Evolutionary conservation across 2,797 vertebrate genomes (phyloP), one percentile per base, ranked within the genome.

Genomic region (Neostethus bicornis): DNA sequence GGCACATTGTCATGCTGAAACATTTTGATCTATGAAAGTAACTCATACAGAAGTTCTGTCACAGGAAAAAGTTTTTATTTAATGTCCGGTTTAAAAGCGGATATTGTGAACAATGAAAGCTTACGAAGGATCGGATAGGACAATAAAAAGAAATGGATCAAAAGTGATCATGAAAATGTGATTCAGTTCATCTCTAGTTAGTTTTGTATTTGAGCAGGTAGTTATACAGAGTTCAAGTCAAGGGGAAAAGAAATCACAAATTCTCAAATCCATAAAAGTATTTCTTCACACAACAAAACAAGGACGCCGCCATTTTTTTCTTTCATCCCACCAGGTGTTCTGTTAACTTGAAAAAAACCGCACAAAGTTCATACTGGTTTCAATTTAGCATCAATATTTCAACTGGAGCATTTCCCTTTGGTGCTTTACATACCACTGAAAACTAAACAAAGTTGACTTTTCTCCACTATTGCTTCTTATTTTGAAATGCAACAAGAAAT

Each of bases 1-100:
- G n/a, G 21, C n/a, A 19, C 11, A 26, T 55, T 43, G 26, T 44
- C 41, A 31, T 35, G 21, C 10, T 34, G 17, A 43, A 19, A 52
- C 20, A 24, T 4, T 14, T 41, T 19, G 29, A 35, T 31, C n/a
- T 32, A 13, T 5, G 10, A 31, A 31, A 55, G 42, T n/a, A 35
- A 29, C n/a, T 14, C 16, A 25, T 34, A 19, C 14, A 4, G 17
- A 7, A n/a, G 20, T 21, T 24, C 13, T 38, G 38, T 26, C 17
- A 20, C 12, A 26, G 21, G 17, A 51, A 25, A 31, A 53, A n/a
- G 11, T n/a, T n/a, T n/a, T n/a, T n/a, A n/a, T n/a, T n/a, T n/a
- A n/a, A n/a, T n/a, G n/a, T n/a, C n/a, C n/a, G n/a, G n/a, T n/a
- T n/a, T n/a, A n/a, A n/a, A n/a, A n/a, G n/a, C n/a, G n/a, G n/a